Evolutionary conservation across 2,113 vertebrate species (phyloP).

Genomic region (Butastur rufipennis): DNA sequence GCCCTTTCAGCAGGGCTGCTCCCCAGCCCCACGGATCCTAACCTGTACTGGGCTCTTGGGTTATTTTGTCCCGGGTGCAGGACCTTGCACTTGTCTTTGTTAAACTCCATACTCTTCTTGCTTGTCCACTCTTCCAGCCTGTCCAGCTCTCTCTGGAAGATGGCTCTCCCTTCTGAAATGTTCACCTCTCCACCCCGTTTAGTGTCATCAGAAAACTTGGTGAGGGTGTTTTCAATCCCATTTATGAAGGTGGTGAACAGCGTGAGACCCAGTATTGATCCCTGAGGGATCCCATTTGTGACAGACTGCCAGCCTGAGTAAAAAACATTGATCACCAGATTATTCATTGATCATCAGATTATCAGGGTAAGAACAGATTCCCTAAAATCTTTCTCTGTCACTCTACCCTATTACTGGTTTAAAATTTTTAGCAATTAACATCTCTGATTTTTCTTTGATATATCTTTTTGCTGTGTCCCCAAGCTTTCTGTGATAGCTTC

Average conservation of each 20-base stretch:
- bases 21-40: background rate
- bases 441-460: background rate
- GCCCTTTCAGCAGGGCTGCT: background rate
- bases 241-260: background rate
- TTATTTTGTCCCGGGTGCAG: background rate
- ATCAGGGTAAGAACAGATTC: background rate
- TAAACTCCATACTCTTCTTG: background rate
- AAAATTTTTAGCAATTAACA: background rate
- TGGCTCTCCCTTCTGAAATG: background rate
- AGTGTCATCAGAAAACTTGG: background rate
- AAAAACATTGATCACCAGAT: background rate
- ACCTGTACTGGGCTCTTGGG: background rate
- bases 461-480: background rate
- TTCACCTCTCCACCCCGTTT: background rate
- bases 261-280: background rate
- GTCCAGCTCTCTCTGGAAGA: background rate
- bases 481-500: background rate
- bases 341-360: background rate
- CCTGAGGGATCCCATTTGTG: background rate
- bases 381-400: background rate
- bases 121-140: background rate
- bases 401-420: background rate
- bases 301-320: background rate
- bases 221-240: background rate
- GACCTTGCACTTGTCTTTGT: background rate